Evolutionary conservation across 2,113 vertebrate genomes (phyloP).

Genomic region (Turdus rufiventris): DNA sequence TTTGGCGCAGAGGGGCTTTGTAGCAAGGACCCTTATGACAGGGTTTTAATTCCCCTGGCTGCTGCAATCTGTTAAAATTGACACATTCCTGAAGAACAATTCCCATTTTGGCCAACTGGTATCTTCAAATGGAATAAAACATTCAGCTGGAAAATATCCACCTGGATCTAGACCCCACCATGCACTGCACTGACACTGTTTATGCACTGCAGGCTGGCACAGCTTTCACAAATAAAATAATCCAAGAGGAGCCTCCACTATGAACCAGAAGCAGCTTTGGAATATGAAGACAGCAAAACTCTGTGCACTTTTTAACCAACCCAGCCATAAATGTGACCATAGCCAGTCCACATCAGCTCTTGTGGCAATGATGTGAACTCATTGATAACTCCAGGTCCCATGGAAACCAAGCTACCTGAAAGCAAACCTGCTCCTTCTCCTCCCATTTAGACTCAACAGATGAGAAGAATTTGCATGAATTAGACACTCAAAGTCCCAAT

Average conservation of each 20-base stretch:
- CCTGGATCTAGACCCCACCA: rapidly evolving
- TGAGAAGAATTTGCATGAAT: not conserved
- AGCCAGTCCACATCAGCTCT: not conserved
- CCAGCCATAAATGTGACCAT: not conserved
- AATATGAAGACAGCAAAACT: not conserved
- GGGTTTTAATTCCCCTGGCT: not conserved
- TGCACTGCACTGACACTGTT: not conserved
- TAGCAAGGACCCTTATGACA: not conserved
- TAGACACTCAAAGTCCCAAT: not conserved
- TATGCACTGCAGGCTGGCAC: not conserved
- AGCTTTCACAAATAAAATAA: not conserved
- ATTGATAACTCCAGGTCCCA: not conserved
- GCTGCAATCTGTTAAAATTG: not conserved
- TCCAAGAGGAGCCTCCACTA: not conserved
- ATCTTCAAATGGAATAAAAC: not conserved
- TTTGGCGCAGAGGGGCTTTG: not conserved
- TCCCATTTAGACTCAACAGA: not conserved
- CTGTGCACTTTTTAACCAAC: not conserved
- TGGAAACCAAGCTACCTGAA: not conserved
- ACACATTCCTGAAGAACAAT: not conserved
- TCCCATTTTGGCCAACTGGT: not conserved
- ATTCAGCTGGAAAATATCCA: not conserved
- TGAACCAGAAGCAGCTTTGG: not conserved
- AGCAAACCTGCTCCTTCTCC: not conserved
- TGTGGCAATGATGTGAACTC: not conserved